Evolutionary conservation across 1,140 invertebrate genomes (phyloP), one percentile per base, ranked within the genome.

Genomic region (Drosophila bocqueti): DNA sequence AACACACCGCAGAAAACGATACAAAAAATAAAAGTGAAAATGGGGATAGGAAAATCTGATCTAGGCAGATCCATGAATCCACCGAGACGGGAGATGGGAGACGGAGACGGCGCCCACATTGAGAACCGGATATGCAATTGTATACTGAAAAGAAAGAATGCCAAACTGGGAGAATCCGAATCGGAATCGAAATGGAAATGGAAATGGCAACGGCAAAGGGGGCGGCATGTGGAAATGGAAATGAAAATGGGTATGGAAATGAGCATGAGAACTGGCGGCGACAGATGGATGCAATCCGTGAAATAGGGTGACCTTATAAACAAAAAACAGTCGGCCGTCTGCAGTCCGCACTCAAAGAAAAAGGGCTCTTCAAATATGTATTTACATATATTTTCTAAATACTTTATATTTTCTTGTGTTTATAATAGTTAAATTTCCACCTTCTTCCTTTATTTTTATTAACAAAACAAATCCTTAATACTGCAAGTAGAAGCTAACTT

Each of bases 101-200:
- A 16, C 26, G 26, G 26, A 29, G 49, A 81, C 78, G 81, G 78
- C 78, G 84, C 84, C 85, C 85, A 89, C 84, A 90, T 81, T 81
- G 85, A 81, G 74, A 75, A 90, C 84, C 84, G 84, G 84, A 89
- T 79, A 90, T 87, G 83, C 83, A 87, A 87, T 89, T 89, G 85
- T 89, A 78, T 84, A 83, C 62, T 43, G 31, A 63, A 59, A 60
- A 76, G 38, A 77, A 77, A 77, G 42, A 76, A 71, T 54, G 67
- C 79, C 75, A 72, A 76, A 71, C 76, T 73, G 74, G 54, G 69
- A 61, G 40, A 76, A 60, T 84, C 47, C 57, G 47, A 63, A 63
- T 62, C 46, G 29, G 52, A 75, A 79, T 67, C 49, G 50, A 47
- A 77, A 73, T 71, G 43, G 29, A 45, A 36, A 65, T 75, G 64